Base-by-base conservation (phyloP, 2,113 vertebrate genomes). In the Arothron firmamentum region DNA sequence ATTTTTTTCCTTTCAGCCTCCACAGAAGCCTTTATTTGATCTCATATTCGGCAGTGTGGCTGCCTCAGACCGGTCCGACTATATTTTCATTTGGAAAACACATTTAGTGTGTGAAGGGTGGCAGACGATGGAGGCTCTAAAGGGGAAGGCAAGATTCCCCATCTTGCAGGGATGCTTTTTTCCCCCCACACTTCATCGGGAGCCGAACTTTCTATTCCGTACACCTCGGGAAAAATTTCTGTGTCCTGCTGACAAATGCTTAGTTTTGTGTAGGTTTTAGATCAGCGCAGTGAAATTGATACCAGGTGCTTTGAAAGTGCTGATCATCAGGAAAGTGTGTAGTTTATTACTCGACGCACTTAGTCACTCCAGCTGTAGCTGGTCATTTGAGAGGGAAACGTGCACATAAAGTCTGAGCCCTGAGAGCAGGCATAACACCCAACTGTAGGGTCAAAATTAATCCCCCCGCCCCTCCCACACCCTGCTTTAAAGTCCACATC, bases 11-110 rank as follows among this genome's bases (percentile, higher is more conserved):
- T 86, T 89, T 91, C 87, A 89, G 85, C 84, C 88, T 74, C 85
- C 83, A 84, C 89, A 82, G 88, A 88, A 88, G 87, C 82, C 85
- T 91, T 92, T 91, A 91, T 92, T 91, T 92, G 90, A 92, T 91
- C 91, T 90, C 88, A 90, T 91, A 91, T 91, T 91, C 88, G 84
- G 28, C 86, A 87, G 82, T 88, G 83, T 80, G 88, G 85, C 90
- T 84, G 90, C 86, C 84, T 89, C 81, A 84, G 85, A 90, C 91
- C 80, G 78, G 83, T 84, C 77, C 72, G 85, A 83, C 87, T 87
- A 91, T 91, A 91, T 90, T 92, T 92, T 92, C 90, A 90, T 91
- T 92, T 91, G 90, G 88, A 91, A 91, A 92, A 91, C 89, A 91
- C 88, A 91, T 92, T 92, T 90, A 90, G 88, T 68, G 77, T 85